Base-by-base conservation (phyloP, 2,113 vertebrate species). In the Rhynchomys soricoides region DNA sequence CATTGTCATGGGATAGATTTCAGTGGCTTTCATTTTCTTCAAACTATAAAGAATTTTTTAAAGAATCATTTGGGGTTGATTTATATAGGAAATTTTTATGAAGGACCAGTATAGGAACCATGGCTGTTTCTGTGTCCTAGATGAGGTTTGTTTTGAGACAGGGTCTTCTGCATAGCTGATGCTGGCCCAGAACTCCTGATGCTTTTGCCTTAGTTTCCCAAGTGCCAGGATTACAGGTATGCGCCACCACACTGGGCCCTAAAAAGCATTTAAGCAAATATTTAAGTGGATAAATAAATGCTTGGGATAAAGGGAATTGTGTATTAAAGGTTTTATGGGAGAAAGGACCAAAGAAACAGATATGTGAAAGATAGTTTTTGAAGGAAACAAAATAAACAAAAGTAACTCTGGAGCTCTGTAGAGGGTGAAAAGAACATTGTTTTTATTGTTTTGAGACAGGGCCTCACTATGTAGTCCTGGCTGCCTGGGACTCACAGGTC, bases 81-180 rank as follows among this genome's bases (percentile, higher is more conserved):
- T 92, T 86, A 94, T 48, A 74, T 19, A 91, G 78, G n/a, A 91
- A 37, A 10, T 85, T 92, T 93, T 94, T 19, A 55, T 89, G 75
- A 68, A 91, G 40, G 62, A 86, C 26, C 62, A 79, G 52, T 31
- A 21, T 31, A 96, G 43, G 91, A 86, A 68, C 50, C 31, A 7
- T 73, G n/a, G 45, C 57, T 91, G 62, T 95, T 96, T 95, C 66
- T 91, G 57, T 83, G 62, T 90, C 52, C 19, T 24, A 77, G 55
- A 64, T 74, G 40, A 34, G 7, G 12, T 55, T 52, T 43, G 34
- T 37, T 79, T 55, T 78, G 75, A 55, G 50, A 55, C 34, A n/a
- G 10, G 17, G 50, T 55, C 31, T 78, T 62, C 77, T n/a, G 34
- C 37, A 31, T 79, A 55, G 16, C 50, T 2, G 3, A 94, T 31